These are phyloP conservation scores for Cephus pygmeus DNA, from an alignment of 2,888 invertebrate genomes.

Conservation along the genomic window DNA sequence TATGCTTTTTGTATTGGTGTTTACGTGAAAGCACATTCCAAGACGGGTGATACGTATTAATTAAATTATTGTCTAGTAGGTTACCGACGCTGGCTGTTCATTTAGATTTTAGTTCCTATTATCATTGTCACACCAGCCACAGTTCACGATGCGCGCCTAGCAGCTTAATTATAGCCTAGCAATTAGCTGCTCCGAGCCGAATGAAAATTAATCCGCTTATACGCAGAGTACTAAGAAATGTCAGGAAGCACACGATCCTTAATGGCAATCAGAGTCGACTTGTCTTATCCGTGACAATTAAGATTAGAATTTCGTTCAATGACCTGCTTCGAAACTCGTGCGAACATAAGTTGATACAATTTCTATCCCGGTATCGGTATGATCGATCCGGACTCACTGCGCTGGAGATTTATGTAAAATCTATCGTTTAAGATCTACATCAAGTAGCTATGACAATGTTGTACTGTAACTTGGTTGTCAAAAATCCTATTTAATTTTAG, in stretches of 20 bases:
- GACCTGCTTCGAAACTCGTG: neutral
- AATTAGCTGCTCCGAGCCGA: neutral
- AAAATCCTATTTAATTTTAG: neutral
- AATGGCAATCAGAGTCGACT: neutral
- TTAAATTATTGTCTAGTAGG: slow-evolving; percentile 15
- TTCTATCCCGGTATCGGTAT: neutral
- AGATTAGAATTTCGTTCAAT: neutral
- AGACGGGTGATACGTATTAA: slow-evolving; percentile 32
- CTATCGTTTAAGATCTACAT: neutral
- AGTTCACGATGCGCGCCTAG: neutral
- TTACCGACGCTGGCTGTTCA: slow-evolving; percentile 10
- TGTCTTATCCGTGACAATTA: neutral
- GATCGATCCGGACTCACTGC: neutral
- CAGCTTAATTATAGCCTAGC: neutral
- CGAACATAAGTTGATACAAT: neutral
- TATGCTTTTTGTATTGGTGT: slow-evolving; percentile 10
- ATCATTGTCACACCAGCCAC: neutral
- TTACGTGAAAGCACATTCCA: slow-evolving; percentile 29
- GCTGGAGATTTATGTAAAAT: neutral
- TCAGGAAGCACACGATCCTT: neutral
- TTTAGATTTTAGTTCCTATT: slow-evolving; percentile 16
- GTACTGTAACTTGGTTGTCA: neutral
- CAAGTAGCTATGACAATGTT: neutral
- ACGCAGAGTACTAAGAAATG: neutral
- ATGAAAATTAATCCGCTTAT: neutral